These are phyloP conservation scores for Meteorus cinctellus DNA, from an alignment of 2,888 invertebrate genomes.

Conservation along the genomic window DNA sequence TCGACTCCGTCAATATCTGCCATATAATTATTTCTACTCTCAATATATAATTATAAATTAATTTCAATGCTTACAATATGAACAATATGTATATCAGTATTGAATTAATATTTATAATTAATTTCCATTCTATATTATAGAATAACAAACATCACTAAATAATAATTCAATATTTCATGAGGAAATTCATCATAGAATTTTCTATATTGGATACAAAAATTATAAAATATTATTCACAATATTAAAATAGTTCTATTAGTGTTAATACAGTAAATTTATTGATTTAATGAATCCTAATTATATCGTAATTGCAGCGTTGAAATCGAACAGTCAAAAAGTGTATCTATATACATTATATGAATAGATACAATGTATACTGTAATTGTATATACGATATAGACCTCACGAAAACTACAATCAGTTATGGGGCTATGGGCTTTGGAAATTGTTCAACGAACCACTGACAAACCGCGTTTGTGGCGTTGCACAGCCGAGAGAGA, in stretches of 20 bases:
- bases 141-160: no score
- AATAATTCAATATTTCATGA: no score
- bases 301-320: not conserved
- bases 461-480: constrained; percentile 34
- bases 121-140: no score
- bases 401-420: constrained; percentile 5
- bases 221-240: not conserved
- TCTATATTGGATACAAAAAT: no score
- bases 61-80: no score
- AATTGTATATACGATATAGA: not conserved
- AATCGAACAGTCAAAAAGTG: constrained; percentile 1
- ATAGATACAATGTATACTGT: not conserved
- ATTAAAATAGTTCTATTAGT: not conserved
- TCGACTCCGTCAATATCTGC: no score
- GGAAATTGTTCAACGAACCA: constrained; percentile 37
- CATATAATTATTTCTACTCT: no score
- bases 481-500: constrained; percentile 25
- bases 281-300: not conserved
- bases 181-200: no score
- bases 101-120: no score
- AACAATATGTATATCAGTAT: no score
- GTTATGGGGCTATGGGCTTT: constrained; percentile 17
- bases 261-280: not conserved
- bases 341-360: not conserved
- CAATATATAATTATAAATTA: no score